phyloP scores from a whole-genome alignment of 2,888 invertebrate genomes.

The Ectemnius cavifrons region DNA sequence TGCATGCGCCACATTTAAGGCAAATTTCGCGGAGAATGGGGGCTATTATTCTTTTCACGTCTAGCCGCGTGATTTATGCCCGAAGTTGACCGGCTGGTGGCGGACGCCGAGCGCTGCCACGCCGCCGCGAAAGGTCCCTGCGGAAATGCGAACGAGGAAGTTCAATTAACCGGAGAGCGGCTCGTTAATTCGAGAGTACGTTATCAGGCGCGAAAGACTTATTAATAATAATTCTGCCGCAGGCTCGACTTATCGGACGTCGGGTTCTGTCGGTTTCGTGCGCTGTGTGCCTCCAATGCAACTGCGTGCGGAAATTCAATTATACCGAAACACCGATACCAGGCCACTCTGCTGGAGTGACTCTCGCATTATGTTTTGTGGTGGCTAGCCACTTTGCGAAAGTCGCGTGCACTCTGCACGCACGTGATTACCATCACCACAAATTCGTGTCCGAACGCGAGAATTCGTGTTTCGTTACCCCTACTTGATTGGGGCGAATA shows the following conservation, averaged over 20 bases:
- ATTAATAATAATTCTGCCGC: too few species aligned
- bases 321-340: too few species aligned
- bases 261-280: too few species aligned
- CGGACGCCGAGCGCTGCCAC: too few species aligned
- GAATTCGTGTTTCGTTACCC: slow-evolving; percentile 48
- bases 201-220: too few species aligned
- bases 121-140: background rate
- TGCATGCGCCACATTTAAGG: slow-evolving; percentile 31
- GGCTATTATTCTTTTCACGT: slow-evolving; percentile 32
- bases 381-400: too few species aligned
- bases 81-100: slow-evolving; percentile 9
- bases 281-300: too few species aligned
- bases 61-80: slow-evolving; percentile 44
- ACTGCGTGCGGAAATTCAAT: too few species aligned
- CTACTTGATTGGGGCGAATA: slow-evolving; percentile 49
- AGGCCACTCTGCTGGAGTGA: too few species aligned
- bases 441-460: slow-evolving; percentile 48
- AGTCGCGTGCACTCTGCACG: slow-evolving; percentile 43
- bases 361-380: too few species aligned
- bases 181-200: background rate
- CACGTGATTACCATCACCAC: slow-evolving; percentile 48
- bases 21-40: slow-evolving; percentile 31
- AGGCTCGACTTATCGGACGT: too few species aligned
- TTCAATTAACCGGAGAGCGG: background rate
- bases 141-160: background rate